Evolutionary conservation across 2,888 invertebrate species (phyloP).

Genomic region (Xylota sylvarum): DNA sequence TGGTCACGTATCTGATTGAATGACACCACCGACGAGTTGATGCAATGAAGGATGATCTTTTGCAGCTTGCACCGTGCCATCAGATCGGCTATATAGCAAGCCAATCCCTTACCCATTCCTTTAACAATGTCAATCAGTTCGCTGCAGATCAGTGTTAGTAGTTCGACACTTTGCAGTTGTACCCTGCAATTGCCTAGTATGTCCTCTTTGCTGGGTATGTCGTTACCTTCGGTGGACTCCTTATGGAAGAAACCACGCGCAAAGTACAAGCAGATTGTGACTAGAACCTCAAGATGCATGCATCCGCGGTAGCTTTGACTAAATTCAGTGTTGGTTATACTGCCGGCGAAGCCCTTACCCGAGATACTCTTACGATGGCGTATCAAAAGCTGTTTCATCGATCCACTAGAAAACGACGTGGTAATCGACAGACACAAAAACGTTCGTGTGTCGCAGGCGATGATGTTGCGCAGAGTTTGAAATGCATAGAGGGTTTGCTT

Average conservation of each 20-base stretch:
- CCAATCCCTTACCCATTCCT: slow-evolving; percentile 90
- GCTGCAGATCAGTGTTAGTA: slow-evolving; percentile 89
- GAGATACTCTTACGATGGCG: slow-evolving; percentile 93
- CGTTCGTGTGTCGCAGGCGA: slow-evolving; percentile 89
- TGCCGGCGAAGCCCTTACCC: slow-evolving; percentile 88
- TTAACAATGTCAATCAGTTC: slow-evolving; percentile 91
- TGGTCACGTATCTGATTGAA: slow-evolving; percentile 77
- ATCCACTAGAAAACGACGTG: slow-evolving; percentile 88
- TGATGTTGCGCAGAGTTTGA: slow-evolving; percentile 90
- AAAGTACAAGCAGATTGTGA: slow-evolving; percentile 91
- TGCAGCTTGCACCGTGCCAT: slow-evolving; percentile 92
- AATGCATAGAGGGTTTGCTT: slow-evolving; percentile 90
- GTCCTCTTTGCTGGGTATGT: slow-evolving; percentile 89
- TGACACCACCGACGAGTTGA: slow-evolving; percentile 90
- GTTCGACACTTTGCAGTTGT: slow-evolving; percentile 90
- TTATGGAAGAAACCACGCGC: slow-evolving; percentile 89
- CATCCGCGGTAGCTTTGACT: slow-evolving; percentile 90
- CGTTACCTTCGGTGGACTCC: slow-evolving; percentile 81
- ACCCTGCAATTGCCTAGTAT: slow-evolving; percentile 91
- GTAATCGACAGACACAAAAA: slow-evolving; percentile 92
- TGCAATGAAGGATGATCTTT: slow-evolving; percentile 92
- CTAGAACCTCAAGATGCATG: slow-evolving; percentile 92
- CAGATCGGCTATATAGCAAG: slow-evolving; percentile 91
- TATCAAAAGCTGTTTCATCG: slow-evolving; percentile 83
- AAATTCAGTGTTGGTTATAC: slow-evolving; percentile 87